phyloP scores from a whole-genome alignment of 2,113 vertebrate genomes.

The Cavia aperea region DNA sequence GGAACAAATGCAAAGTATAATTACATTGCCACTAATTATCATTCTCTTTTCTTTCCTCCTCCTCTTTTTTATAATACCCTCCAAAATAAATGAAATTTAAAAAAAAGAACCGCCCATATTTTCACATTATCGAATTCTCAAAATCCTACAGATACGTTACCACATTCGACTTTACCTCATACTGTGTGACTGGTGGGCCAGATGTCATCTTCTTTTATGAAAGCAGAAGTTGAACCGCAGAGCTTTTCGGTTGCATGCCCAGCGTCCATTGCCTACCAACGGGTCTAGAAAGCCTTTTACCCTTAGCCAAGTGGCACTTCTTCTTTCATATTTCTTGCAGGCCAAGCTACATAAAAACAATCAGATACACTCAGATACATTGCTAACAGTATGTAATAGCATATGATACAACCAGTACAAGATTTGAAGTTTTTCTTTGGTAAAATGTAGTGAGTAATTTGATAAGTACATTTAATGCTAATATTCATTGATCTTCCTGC shows the following conservation, averaged over 20 bases:
- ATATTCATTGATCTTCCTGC: not conserved
- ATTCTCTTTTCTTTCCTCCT: not conserved
- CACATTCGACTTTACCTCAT: not conserved
- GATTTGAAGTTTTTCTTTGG: not conserved
- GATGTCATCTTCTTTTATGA: not conserved
- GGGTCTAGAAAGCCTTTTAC: not conserved
- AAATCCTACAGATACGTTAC: not conserved
- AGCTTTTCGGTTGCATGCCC: not conserved
- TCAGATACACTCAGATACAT: not conserved
- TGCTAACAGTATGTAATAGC: not conserved
- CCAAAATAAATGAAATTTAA: not conserved
- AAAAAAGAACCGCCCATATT: not conserved
- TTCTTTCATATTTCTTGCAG: not conserved
- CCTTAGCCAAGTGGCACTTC: not conserved
- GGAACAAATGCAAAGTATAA: not conserved
- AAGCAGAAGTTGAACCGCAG: not conserved
- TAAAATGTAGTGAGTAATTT: conserved; percentile 10
- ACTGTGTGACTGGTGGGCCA: not conserved
- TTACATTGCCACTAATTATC: not conserved
- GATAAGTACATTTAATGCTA: not conserved
- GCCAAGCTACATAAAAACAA: not conserved
- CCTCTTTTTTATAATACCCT: not conserved
- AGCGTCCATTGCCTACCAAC: not conserved
- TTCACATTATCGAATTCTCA: not conserved
- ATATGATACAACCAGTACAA: not conserved